Base-by-base conservation (phyloP, 2,113 vertebrate genomes). In the Rhynchopsitta pachyrhyncha region DNA sequence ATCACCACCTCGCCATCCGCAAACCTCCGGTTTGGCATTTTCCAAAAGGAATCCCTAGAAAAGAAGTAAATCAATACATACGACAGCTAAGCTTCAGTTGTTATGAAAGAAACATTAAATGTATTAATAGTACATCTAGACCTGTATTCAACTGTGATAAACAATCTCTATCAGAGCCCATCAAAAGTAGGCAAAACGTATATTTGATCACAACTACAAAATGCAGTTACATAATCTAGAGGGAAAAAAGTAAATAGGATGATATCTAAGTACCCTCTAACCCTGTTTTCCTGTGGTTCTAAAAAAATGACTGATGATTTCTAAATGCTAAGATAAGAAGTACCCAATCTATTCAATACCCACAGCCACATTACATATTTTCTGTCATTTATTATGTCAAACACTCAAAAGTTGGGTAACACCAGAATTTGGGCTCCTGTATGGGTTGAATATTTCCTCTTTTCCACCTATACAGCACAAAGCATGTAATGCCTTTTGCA, bases 1-100 rank as follows among this genome's bases (percentile, higher is more conserved):
- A 99, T 99, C 64, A 99, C 99, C 90, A 97, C 96, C 37, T 99
- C 99, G 11, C 99, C 99, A 69, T 91, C 98, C 4, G 98, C 98
- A 96, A 98, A 99, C 92, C 94, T 99, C 78, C 96, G 95, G 90
- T 28, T 83, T 6, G 99, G 98, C 99, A 99, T 99, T 95, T 97
- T 98, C 71, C 97, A 95, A 69, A 87, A 35, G 47, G 9, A 83
- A 85, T 79, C 82, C 96, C 93, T 92, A 62, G 11, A 28, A 95
- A 88, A 97, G 2, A 80, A 63, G 49, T 13, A 37, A 52, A 80
- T 27, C 20, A 35, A 17, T 27, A 37, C 10, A 24, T 3, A 14
- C 0, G 3, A 17, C 17, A 77, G n/a, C 13, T 25, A 28, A 53
- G 46, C 33, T 57, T 57, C 55, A 57, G 55, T 1, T 11, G 1